phyloP scores from a whole-genome alignment of 2,113 vertebrate species.

The Procavia capensis region DNA sequence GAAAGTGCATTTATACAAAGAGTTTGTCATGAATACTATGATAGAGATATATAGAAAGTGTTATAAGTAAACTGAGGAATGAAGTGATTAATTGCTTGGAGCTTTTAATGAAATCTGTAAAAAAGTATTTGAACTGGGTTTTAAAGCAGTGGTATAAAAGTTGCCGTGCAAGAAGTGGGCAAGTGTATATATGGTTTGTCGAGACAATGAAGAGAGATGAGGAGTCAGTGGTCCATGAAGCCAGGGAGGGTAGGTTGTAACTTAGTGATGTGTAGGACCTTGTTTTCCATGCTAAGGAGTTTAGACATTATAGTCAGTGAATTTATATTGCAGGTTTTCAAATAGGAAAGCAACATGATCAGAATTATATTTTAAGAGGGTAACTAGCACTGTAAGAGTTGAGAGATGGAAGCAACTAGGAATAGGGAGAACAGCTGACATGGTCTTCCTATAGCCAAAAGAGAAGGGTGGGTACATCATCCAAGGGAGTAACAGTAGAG shows the following conservation, averaged over 20 bases:
- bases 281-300: background rate
- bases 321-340: background rate
- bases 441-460: background rate
- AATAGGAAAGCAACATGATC: background rate
- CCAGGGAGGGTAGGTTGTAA: background rate
- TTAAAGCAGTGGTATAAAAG: slow-evolving; percentile 18
- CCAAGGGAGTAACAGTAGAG: background rate
- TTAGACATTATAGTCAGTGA: background rate
- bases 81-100: background rate
- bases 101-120: slow-evolving; percentile 1
- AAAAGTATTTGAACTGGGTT: background rate
- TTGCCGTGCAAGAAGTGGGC: background rate
- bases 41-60: background rate
- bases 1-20: background rate
- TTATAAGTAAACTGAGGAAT: background rate
- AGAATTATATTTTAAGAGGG: background rate
- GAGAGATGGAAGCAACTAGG: background rate
- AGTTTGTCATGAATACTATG: background rate
- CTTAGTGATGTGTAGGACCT: background rate
- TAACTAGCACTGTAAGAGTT: background rate
- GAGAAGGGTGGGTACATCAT: background rate
- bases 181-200: slow-evolving; percentile 4
- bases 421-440: background rate
- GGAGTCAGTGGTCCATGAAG: background rate
- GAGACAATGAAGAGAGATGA: background rate